phyloP scores from a whole-genome alignment of 1,140 invertebrate species.

The Vanessa atalanta region DNA sequence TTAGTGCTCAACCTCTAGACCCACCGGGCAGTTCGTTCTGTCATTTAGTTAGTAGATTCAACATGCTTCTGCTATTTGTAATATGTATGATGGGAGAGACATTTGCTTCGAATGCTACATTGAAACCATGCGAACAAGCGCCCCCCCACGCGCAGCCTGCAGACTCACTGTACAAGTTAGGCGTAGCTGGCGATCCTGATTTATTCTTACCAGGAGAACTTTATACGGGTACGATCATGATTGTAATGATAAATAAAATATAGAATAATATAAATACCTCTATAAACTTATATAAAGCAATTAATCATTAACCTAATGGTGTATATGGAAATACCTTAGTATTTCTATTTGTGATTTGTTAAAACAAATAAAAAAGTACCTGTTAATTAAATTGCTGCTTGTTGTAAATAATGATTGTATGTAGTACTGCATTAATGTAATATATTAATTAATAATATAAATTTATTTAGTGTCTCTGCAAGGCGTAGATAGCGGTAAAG shows the following conservation, averaged over 20 bases:
- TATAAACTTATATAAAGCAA: no score
- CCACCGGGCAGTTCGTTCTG: no score
- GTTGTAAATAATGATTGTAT: no score
- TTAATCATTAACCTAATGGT: no score
- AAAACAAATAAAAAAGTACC: no score
- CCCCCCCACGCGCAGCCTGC: constrained; percentile 66
- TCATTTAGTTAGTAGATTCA: background rate
- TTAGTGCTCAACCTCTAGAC: no score
- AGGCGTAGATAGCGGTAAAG: constrained; percentile 67
- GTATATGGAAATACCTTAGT: no score
- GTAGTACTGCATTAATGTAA: background rate
- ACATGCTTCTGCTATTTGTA: constrained; percentile 27
- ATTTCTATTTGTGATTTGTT: no score
- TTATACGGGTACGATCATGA: constrained; percentile 58
- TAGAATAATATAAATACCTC: no score
- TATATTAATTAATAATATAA: background rate
- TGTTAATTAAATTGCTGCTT: no score
- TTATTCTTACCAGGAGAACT: constrained; percentile 70
- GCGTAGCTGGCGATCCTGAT: constrained; percentile 68
- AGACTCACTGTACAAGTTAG: constrained; percentile 58
- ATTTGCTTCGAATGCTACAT: constrained; percentile 19
- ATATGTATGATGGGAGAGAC: constrained; percentile 24
- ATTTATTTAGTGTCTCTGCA: constrained; percentile 62
- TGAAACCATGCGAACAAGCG: constrained; percentile 52
- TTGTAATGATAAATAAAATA: no score